These are phyloP conservation scores for Cynopterus brachyotis DNA, from an alignment of 2,113 vertebrate species.

Conservation along the genomic window DNA sequence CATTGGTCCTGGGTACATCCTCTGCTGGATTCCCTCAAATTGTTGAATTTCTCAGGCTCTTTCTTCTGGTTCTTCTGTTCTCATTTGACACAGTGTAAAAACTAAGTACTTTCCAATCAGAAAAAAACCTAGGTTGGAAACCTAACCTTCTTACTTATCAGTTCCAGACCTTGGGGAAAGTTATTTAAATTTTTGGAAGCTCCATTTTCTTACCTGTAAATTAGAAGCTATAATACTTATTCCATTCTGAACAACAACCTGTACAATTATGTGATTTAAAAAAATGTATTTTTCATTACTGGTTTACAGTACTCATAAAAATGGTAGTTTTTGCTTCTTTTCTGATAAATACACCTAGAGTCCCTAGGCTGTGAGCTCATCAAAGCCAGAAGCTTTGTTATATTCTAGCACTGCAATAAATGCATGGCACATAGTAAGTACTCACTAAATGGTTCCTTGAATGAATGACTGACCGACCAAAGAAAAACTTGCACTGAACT, in stretches of 20 bases:
- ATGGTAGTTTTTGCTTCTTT: neutral
- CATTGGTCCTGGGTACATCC: neutral
- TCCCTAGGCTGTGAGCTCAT: neutral
- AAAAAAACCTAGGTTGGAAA: neutral
- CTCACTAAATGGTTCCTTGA: neutral
- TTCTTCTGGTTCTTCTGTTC: neutral
- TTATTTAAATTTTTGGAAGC: neutral
- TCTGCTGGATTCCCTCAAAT: neutral
- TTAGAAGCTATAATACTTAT: neutral
- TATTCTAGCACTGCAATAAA: neutral
- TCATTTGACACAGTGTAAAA: neutral
- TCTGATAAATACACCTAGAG: neutral
- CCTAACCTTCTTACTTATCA: neutral
- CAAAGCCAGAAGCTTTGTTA: neutral
- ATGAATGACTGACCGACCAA: neutral
- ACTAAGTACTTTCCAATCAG: neutral
- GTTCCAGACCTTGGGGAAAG: neutral
- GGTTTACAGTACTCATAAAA: neutral
- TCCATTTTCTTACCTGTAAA: neutral
- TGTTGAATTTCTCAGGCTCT: neutral
- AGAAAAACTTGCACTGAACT: neutral
- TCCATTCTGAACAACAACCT: neutral
- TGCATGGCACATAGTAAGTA: neutral
- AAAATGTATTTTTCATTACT: neutral
- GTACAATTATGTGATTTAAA: neutral